Base-by-base conservation (phyloP, 2,888 invertebrate genomes). In the Chloroclysta siterata region DNA sequence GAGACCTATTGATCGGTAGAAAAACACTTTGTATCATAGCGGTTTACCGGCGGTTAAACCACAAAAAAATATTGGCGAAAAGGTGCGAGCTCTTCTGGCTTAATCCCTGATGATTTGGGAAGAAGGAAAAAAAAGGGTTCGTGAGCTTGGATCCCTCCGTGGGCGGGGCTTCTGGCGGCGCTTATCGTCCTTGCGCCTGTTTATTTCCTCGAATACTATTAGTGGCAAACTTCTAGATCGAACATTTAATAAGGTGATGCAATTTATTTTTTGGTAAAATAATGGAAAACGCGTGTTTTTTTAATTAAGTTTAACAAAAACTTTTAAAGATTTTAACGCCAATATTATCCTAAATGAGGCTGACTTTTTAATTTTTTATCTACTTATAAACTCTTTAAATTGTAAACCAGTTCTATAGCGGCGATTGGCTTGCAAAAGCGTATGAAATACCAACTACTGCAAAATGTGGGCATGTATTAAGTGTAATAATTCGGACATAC, bases 21-120 rank as follows among this genome's bases (percentile, higher is more conserved):
- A 75, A 81, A 83, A 83, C 81, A 85, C 81, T 88, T 87, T 85
- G 85, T 88, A 87, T 88, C 82, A 87, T 80, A 77, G 75, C 81
- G 77, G 77, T 85, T 87, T 85, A 84, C 79, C 77, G 78, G 73
- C 82, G 77, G 81, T 82, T 88, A 83, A 89, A 83, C 84, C 86
- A 81, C 83, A 85, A 88, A 88, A 61, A 89, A 88, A 88, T 85
- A 88, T 87, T 87, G 84, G 82, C 79, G 84, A 82, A 85, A 90
- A 90, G 89, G 89, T 90, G 89, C 83, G 85, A 90, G 87, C 85
- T 84, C 81, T 86, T 80, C 75, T 80, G 79, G 80, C 86, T 85
- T 91, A 91, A 91, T 92, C 90, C 89, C 76, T 82, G 87, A 88
- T 90, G 88, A 92, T 92, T 92, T 90, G 87, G 84, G 84, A 88